Evolutionary conservation across 2,797 vertebrate species (phyloP), one percentile per base, ranked within the genome.

Genomic region (Falco berigora): DNA sequence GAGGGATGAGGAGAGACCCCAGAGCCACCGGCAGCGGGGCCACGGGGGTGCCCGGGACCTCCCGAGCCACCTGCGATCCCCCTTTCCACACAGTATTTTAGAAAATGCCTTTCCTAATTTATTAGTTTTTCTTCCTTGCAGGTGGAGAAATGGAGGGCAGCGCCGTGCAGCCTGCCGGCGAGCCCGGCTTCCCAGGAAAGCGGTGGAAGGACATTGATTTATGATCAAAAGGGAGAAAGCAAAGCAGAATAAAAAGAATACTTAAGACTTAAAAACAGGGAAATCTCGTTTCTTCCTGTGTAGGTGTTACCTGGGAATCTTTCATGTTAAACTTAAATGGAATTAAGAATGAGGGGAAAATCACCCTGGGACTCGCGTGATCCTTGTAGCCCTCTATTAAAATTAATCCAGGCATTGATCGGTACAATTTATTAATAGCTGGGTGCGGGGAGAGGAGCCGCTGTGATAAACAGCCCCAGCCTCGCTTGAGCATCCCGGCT

Each of bases 281-380:
- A 73, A 75, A 93, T 90, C 84, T 91, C 69, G n/a, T 88, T 90
- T 91, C 96, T 94, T 91, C 95, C 90, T 21, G 49, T 18, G 89
- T 79, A 75, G 96, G 88, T 46, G 93, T 86, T 96, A 95, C 93
- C 88, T 88, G 90, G 56, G 98, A 98, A 98, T 98, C 98, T 99
- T 99, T 99, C 98, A 98, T 98, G 98, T 98, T 98, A 68, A 86
- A 92, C 97, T 96, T 94, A 96, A 99, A 98, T 98, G 98, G 98
- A 98, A 99, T 99, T 97, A 97, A 53, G 98, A 98, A 99, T 98
- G 98, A 98, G 98, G 97, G 88, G 97, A 75, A 89, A 97, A 78
- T 95, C 92, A 25, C 95, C 90, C 91, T 10, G 95, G 97, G 96
- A 94, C 80, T 93, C 1, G 97, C 85, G 96, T 96, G 98, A 96